A percentile compares a stretch with the other conserved stretches of the same genome.
Conservation (phyloP, 2,888 invertebrate species). For the Cheilosia soror region DNA sequence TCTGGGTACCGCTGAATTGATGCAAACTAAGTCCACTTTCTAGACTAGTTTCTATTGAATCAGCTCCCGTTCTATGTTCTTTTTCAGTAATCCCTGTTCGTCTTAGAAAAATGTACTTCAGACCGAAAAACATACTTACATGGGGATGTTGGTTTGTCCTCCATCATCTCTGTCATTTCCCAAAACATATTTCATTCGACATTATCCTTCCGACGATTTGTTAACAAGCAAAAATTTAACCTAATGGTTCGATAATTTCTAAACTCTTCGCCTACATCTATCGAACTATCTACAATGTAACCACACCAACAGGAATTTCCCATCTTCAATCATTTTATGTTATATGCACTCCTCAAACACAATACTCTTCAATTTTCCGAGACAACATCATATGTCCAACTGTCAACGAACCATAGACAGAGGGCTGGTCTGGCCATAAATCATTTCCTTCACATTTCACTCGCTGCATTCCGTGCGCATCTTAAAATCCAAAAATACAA, state of each 20-base stretch:
- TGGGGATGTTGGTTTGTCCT: not conserved
- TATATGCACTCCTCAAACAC: slow-evolving; percentile 6
- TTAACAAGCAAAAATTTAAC: slow-evolving; percentile 22
- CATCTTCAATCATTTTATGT: slow-evolving; percentile 33
- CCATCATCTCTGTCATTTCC: not conserved
- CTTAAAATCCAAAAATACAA: slow-evolving; percentile 43
- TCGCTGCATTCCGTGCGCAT: slow-evolving; percentile 39
- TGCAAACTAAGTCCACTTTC: too few species aligned
- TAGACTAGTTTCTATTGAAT: too few species aligned
- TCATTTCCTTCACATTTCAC: slow-evolving; percentile 35
- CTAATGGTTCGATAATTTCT: slow-evolving; percentile 47
- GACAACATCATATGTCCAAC: slow-evolving; percentile 66
- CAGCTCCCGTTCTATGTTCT: too few species aligned
- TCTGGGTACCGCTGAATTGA: too few species aligned
- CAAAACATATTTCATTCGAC: not conserved
- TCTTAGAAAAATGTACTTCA: too few species aligned
- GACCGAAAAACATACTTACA: too few species aligned
- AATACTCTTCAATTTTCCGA: slow-evolving; percentile 12
- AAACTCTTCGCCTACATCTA: not conserved
- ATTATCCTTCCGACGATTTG: not conserved
- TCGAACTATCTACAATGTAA: not conserved
- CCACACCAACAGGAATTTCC: slow-evolving; percentile 28
- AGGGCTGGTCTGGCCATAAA: slow-evolving; percentile 50
- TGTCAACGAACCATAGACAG: slow-evolving; percentile 65
- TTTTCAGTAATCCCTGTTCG: too few species aligned